A percentile compares a stretch with the other conserved stretches of the same genome.
Evolutionary conservation across 2,888 invertebrate species (phyloP).

Genomic region (Leptopterna dolabrata): DNA sequence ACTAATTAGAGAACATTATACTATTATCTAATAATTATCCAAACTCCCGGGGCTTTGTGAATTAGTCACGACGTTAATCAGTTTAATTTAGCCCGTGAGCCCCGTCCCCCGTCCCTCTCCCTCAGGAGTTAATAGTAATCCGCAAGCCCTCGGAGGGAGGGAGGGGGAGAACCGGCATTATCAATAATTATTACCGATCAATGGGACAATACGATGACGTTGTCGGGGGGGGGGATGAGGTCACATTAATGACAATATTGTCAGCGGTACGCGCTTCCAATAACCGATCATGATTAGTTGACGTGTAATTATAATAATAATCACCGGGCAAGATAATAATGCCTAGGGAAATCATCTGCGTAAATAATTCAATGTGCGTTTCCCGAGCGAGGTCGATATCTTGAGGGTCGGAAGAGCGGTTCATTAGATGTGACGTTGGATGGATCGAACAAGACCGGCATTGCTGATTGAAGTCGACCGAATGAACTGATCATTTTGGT

Average conservation of each 20-base stretch:
- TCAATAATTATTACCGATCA: slow-evolving; percentile 48
- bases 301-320: slow-evolving; percentile 51
- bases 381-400: slow-evolving; percentile 11
- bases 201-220: not conserved
- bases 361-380: slow-evolving; percentile 50
- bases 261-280: slow-evolving; percentile 32
- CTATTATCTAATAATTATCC: slow-evolving; percentile 52
- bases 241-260: slow-evolving; percentile 49
- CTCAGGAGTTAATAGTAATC: slow-evolving; percentile 34
- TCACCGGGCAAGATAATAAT: slow-evolving; percentile 45
- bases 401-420: not conserved
- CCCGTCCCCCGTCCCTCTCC: not conserved
- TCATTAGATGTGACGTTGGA: too few relatives aligned
- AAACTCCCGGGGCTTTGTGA: slow-evolving; percentile 48
- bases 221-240: not conserved
- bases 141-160: not conserved
- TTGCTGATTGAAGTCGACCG: too few relatives aligned
- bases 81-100: slow-evolving; percentile 40
- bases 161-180: slow-evolving; percentile 13
- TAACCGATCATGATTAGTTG: slow-evolving; percentile 44
- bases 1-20: slow-evolving; percentile 47
- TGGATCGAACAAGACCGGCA: too few relatives aligned
- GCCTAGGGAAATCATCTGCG: slow-evolving; percentile 48
- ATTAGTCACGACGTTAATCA: slow-evolving; percentile 47
- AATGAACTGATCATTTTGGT: too few relatives aligned